Base-by-base conservation (phyloP, 2,888 invertebrate species). In the Leptinotarsa peninsularis region DNA sequence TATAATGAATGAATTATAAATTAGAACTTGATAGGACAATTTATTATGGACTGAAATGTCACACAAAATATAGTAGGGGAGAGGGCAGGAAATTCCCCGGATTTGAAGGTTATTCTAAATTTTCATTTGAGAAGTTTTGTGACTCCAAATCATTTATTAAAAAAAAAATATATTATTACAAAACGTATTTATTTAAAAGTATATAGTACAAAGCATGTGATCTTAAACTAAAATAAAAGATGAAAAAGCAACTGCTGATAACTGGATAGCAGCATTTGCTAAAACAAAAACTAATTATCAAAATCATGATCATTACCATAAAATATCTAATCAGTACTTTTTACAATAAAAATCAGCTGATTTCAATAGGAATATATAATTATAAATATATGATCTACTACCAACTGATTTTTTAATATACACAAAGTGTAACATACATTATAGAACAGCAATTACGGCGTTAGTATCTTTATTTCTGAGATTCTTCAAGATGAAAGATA, bases 321-420 rank as follows among this genome's bases (percentile, higher is more conserved):
- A 76, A 56, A 76, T 66, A 73, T 76, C 85, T 87, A 87, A 86
- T 88, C 88, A 88, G 87, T 87, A 88, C 88, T 88, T 88, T 88
- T 86, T 88, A 88, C 88, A 88, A 84, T 81, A 80, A 80, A 82
- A 80, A 81, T 74, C 82, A 82, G 80, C 77, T 81, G 81, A 81
- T 78, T 77, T 33, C 50, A 52, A 73, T 78, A 78, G 76, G 77
- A 67, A 78, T 76, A 81, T 77, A 78, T 73, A 77, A 79, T 79
- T 75, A 78, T 80, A 79, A 79, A 76, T 79, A 80, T 56, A 71
- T 67, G 63, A 63, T 72, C 74, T 75, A 73, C 60, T 67, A 68
- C 78, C 79, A 80, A 81, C 79, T 79, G 80, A 79, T 79, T 80
- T 80, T 79, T 73, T 60, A 78, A 79, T 78, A 78, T 81, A 80